Percentiles rank a stretch among this genome's conserved stretches.
Conservation (phyloP, 2,888 invertebrate species). For the Scaptomyza cyrtandrae region DNA sequence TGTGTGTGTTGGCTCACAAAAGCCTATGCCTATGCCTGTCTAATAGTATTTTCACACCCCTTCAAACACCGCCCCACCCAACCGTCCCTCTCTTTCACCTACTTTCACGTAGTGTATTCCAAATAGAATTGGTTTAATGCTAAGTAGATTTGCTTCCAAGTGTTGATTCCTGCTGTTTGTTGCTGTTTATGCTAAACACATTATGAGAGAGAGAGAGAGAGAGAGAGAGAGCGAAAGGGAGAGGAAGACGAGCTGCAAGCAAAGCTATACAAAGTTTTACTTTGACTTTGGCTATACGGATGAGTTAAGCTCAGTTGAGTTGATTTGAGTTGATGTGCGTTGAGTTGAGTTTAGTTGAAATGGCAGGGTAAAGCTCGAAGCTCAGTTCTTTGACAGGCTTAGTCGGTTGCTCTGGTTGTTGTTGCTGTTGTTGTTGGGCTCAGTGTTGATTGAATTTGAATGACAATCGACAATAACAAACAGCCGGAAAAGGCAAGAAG, state of each 20-base stretch:
- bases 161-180: constrained; percentile 31
- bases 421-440: background rate
- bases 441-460: constrained; percentile 2
- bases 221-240: background rate
- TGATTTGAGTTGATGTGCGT: constrained; percentile 35
- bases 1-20: constrained; percentile 29
- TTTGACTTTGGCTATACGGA: constrained; percentile 46
- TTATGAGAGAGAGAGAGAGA: background rate
- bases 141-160: constrained; percentile 72
- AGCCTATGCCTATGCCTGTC: constrained; percentile 5
- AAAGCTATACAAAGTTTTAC: constrained; percentile 36
- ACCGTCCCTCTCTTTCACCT: no score
- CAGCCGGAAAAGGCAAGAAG: background rate
- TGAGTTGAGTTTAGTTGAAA: constrained; percentile 47
- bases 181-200: constrained; percentile 42
- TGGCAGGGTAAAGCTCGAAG: constrained; percentile 55
- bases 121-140: constrained; percentile 73
- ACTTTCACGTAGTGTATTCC: background rate
- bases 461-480: background rate
- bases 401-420: constrained; percentile 8
- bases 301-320: constrained; percentile 49
- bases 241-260: constrained; percentile 1
- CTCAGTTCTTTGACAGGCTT: constrained; percentile 55
- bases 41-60: background rate
- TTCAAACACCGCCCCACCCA: background rate